Evolutionary conservation across 2,113 vertebrate genomes (phyloP), one percentile per base, ranked within the genome.

Genomic region (Petroica traversi): DNA sequence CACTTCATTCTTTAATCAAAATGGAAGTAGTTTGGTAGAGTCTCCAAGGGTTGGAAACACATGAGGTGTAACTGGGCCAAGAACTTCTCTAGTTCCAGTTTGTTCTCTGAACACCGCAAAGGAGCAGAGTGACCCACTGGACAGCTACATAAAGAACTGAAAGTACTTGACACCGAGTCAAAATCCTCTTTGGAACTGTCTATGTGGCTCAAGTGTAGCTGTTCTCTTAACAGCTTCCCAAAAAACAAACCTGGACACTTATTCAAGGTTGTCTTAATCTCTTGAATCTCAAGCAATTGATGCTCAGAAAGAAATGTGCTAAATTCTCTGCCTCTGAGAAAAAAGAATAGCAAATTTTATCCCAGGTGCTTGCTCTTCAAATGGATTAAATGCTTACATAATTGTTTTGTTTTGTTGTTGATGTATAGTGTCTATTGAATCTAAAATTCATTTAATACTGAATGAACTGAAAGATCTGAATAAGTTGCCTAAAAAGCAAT

Each of bases 21-120:
- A 5, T 0, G 38, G 12, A 4, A 7, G 57, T 7, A 25, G 8
- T 23, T 51, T 58, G 18, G 19, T 20, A 36, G 23, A 55, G 33
- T 19, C 4, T 48, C 12, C 19, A 58, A 43, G 67, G 24, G 28
- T 57, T 26, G 10, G 33, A 43, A 75, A 75, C n/a, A 7, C 11
- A 36, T 66, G 13, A 82, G 40, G 23, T 6, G 2, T 19, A 40
- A 33, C 26, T 2, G 12, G 17, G 41, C 9, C 61, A 66, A 61
- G 57, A 92, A 61, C 7, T 33, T 33, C 31, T 61, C 23, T 6
- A 19, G 14, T 17, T 75, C 41, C 19, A 20, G 41, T 8, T 8
- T 29, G 3, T 43, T 73, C 31, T 58, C 24, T 23, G 33, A 24
- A 80, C 85, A 43, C 4, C 31, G 16, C 23, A 66, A 36, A 23